Conservation (phyloP, 2,888 invertebrate species). For the Standfussiana lucernea region DNA sequence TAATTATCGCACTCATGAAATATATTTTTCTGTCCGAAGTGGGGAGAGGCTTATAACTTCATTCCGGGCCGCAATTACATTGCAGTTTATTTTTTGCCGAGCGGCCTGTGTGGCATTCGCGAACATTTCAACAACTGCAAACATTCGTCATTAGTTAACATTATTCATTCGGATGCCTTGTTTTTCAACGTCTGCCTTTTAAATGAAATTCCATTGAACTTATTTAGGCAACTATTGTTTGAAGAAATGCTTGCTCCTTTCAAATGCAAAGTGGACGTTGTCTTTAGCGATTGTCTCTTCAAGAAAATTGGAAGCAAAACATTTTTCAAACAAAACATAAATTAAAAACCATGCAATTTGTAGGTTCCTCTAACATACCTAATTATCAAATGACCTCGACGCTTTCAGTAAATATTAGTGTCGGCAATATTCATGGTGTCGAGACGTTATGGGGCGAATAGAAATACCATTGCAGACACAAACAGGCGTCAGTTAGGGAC, state of each 20-base stretch:
- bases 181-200: constrained; percentile 84
- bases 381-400: constrained; percentile 38
- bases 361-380: constrained; percentile 9
- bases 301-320: constrained; percentile 21
- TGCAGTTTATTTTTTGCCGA: constrained; percentile 77
- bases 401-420: constrained; percentile 49
- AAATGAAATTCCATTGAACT: constrained; percentile 75
- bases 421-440: constrained; percentile 73
- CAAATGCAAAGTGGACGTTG: constrained; percentile 51
- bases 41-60: constrained; percentile 80
- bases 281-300: constrained; percentile 29
- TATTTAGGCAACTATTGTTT: constrained; percentile 63
- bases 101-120: constrained; percentile 72
- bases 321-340: constrained; percentile 16
- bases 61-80: constrained; percentile 82
- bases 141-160: constrained; percentile 85
- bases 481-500: constrained; percentile 67
- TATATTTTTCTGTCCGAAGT: constrained; percentile 57
- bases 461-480: constrained; percentile 74
- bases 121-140: constrained; percentile 81
- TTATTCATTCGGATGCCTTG: constrained; percentile 81
- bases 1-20: constrained; percentile 54
- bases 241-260: constrained; percentile 54
- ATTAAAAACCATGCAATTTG: constrained; percentile 10
- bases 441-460: constrained; percentile 74